Conservation (phyloP, 2,888 invertebrate species). For the Phytoseiulus persimilis region DNA sequence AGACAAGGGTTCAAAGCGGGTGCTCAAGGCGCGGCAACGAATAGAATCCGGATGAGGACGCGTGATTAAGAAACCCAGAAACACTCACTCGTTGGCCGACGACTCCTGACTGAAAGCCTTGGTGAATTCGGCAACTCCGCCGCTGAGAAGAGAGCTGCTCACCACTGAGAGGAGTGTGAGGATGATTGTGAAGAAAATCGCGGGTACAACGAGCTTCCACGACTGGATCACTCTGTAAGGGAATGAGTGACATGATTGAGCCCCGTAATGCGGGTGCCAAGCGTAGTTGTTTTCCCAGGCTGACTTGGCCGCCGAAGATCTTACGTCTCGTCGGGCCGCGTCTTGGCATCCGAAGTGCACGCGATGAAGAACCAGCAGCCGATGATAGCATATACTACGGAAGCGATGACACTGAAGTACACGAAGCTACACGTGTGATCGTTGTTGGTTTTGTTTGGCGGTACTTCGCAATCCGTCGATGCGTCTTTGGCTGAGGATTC, state of each 20-base stretch:
- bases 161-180: not conserved
- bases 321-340: slow-evolving; percentile 21
- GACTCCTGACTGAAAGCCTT: not conserved
- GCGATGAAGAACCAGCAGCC: slow-evolving; percentile 35
- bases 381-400: slow-evolving; percentile 10
- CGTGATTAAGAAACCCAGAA: not conserved
- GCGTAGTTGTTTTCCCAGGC: too few relatives aligned
- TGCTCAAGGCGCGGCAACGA: too few relatives aligned
- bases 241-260: too few relatives aligned
- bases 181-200: slow-evolving; percentile 20
- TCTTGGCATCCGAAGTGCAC: slow-evolving; percentile 28
- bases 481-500: not conserved
- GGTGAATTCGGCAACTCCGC: not conserved
- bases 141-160: not conserved
- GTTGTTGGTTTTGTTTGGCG: not conserved
- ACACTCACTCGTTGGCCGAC: not conserved
- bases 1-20: too few relatives aligned
- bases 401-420: slow-evolving; percentile 13
- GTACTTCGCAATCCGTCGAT: not conserved
- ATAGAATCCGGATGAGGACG: too few relatives aligned
- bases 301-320: too few relatives aligned
- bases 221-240: slow-evolving; percentile 31
- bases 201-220: slow-evolving; percentile 16
- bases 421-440: slow-evolving; percentile 27
- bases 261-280: too few relatives aligned